Percentiles rank a stretch among this genome's conserved stretches.
These are phyloP conservation scores for Cepphus grylle DNA, from an alignment of 2,113 vertebrate genomes.

Conservation along the genomic window DNA sequence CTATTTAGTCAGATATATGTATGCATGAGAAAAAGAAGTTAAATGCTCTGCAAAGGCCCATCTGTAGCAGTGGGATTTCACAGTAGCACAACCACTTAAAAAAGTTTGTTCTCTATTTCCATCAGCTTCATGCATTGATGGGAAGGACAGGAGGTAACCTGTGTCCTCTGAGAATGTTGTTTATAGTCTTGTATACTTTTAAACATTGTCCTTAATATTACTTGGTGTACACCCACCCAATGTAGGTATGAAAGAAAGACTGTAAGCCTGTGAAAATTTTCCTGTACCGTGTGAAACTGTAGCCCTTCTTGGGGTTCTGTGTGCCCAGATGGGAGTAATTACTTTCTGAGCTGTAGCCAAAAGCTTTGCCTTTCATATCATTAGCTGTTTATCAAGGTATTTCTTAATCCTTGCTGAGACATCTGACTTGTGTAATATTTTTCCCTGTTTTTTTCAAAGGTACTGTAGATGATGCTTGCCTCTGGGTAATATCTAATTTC, in stretches of 20 bases:
- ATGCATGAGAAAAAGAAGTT: neutral
- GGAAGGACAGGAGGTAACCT: neutral
- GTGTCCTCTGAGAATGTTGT: neutral
- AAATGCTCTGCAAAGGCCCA: neutral
- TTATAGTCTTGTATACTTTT: neutral
- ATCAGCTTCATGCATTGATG: neutral
- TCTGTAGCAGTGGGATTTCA: neutral
- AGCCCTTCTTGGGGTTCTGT: neutral
- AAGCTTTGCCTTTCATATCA: slow-evolving; percentile 56
- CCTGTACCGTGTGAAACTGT: slow-evolving; percentile 29
- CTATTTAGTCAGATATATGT: neutral
- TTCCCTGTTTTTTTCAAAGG: slow-evolving; percentile 1
- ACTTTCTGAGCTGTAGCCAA: slow-evolving; percentile 50
- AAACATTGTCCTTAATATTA: neutral
- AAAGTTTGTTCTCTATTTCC: neutral
- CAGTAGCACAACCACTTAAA: neutral
- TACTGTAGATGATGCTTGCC: neutral
- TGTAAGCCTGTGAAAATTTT: slow-evolving; percentile 2
- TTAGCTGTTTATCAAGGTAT: slow-evolving; percentile 68
- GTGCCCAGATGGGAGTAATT: slow-evolving; percentile 62
- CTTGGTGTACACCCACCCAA: neutral
- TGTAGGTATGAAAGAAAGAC: neutral
- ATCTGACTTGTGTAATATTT: slow-evolving; percentile 54
- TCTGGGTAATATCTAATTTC: slow-evolving; percentile 39
- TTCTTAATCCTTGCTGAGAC: slow-evolving; percentile 64